A percentile compares a stretch with the other conserved stretches of the same genome.
phyloP scores from a whole-genome alignment of 30 jellyfish, hydroid and myxozoan species.

The Haliclystus octoradiatus region DNA sequence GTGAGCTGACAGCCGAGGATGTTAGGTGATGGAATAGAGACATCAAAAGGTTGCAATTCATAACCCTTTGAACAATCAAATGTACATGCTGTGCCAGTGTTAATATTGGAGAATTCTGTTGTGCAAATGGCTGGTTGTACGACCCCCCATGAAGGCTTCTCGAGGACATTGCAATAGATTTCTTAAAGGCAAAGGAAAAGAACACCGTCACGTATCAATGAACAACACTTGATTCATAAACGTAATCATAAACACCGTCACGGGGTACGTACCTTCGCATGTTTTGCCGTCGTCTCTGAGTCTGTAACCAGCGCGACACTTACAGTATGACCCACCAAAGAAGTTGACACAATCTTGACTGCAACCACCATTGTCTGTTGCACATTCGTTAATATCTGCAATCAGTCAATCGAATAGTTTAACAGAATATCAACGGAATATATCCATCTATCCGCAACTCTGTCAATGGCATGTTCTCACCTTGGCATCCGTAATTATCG shows the following conservation, averaged over 20 bases:
- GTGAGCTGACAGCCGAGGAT: constrained; percentile 44
- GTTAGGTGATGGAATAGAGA: constrained; percentile 1
- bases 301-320: constrained; percentile 67
- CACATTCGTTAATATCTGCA: constrained; percentile 80
- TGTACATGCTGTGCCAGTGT: constrained; percentile 59
- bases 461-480: constrained; percentile 28
- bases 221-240: no score
- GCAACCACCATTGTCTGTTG: constrained; percentile 86
- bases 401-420: no score
- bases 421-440: background rate
- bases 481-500: constrained; percentile 60
- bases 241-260: no score
- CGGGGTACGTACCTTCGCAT: constrained; percentile 98
- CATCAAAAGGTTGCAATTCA: constrained; percentile 16
- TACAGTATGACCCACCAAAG: constrained; percentile 81
- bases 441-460: background rate
- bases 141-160: constrained; percentile 49
- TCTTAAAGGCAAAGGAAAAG: constrained; percentile 28
- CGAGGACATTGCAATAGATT: constrained; percentile 58
- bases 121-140: constrained; percentile 66
- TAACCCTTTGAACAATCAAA: constrained; percentile 64
- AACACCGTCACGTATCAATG: no score
- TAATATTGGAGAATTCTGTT: constrained; percentile 52
- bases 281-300: constrained; percentile 58
- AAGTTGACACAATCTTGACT: constrained; percentile 84